Percentiles rank a stretch among this genome's conserved stretches.
Conservation (phyloP, 2,888 invertebrate genomes). For the Chrysolina oricalcia region DNA sequence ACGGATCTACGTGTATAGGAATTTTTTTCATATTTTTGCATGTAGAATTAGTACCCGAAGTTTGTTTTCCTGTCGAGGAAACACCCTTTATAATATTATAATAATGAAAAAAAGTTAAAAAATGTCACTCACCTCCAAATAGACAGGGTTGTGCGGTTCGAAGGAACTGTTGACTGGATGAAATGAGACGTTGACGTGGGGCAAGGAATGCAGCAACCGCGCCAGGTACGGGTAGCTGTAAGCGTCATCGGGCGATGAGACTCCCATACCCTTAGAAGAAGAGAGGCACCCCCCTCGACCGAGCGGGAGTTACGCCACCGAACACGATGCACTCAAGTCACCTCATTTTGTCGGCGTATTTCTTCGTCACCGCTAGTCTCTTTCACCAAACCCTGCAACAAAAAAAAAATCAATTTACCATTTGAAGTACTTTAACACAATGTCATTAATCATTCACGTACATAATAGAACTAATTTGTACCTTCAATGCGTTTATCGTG, state of each 20-base stretch:
- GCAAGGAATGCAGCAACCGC: conserved; percentile 89
- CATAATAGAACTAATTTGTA: too few relatives aligned
- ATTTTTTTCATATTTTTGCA: too few relatives aligned
- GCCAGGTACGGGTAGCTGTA: conserved; percentile 91
- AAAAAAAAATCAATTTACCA: conserved; percentile 18
- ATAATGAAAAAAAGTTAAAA: neutral
- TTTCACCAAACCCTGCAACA: conserved; percentile 44
- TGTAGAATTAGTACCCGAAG: too few relatives aligned
- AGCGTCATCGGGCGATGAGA: conserved; percentile 77
- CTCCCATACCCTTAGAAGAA: conserved; percentile 62
- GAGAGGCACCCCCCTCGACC: conserved; percentile 25
- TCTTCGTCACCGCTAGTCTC: conserved; percentile 31
- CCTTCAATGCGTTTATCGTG: too few relatives aligned
- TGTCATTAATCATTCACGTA: neutral
- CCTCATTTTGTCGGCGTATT: conserved; percentile 45
- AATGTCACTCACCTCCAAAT: conserved; percentile 85
- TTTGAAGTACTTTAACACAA: neutral
- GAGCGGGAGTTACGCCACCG: conserved; percentile 35
- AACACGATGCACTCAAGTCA: conserved; percentile 48
- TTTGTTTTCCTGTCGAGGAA: too few relatives aligned
- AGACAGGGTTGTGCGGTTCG: conserved; percentile 90
- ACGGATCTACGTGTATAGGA: too few relatives aligned
- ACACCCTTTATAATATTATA: too few relatives aligned
- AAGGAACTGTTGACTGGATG: conserved; percentile 93
- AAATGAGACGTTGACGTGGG: conserved; percentile 93